phyloP scores from a whole-genome alignment of 1,140 invertebrate species.

The Philotrypesis tridentata region DNA sequence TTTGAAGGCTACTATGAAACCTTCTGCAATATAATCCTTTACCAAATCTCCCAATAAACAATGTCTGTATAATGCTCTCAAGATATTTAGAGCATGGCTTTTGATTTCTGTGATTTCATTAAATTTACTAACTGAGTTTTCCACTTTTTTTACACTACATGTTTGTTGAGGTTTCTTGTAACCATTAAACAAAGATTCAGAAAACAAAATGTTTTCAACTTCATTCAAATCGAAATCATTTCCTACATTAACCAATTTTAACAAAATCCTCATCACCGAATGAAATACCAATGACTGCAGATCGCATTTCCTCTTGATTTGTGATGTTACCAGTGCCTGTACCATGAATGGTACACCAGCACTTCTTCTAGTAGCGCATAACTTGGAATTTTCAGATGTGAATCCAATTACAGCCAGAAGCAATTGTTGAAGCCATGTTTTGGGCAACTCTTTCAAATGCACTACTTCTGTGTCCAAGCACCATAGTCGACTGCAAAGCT shows the following conservation, averaged over 20 bases:
- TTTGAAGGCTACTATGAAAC: slow-evolving; percentile 82
- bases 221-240: slow-evolving; percentile 50
- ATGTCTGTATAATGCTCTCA: slow-evolving; percentile 87
- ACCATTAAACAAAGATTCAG: slow-evolving; percentile 47
- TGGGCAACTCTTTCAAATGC: slow-evolving; percentile 78
- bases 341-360: slow-evolving; percentile 94
- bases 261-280: slow-evolving; percentile 75
- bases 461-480: slow-evolving; percentile 54
- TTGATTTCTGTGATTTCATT: slow-evolving; percentile 72
- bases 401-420: slow-evolving; percentile 76
- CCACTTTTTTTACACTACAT: slow-evolving; percentile 50
- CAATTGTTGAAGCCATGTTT: slow-evolving; percentile 82
- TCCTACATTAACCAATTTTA: slow-evolving; percentile 58
- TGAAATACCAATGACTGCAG: slow-evolving; percentile 71
- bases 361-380: slow-evolving; percentile 90
- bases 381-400: slow-evolving; percentile 70
- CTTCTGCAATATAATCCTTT: slow-evolving; percentile 81
- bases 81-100: slow-evolving; percentile 90
- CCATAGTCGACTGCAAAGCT: slow-evolving; percentile 82
- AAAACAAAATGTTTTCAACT: slow-evolving; percentile 26
- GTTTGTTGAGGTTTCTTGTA: slow-evolving; percentile 52
- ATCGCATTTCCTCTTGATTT: slow-evolving; percentile 64
- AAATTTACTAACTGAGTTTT: slow-evolving; percentile 38
- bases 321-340: slow-evolving; percentile 84
- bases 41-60: slow-evolving; percentile 83